Percentiles rank a stretch among this genome's conserved stretches.
Evolutionary conservation across 2,888 invertebrate species (phyloP).

Genomic region (Tenthredo livida): DNA sequence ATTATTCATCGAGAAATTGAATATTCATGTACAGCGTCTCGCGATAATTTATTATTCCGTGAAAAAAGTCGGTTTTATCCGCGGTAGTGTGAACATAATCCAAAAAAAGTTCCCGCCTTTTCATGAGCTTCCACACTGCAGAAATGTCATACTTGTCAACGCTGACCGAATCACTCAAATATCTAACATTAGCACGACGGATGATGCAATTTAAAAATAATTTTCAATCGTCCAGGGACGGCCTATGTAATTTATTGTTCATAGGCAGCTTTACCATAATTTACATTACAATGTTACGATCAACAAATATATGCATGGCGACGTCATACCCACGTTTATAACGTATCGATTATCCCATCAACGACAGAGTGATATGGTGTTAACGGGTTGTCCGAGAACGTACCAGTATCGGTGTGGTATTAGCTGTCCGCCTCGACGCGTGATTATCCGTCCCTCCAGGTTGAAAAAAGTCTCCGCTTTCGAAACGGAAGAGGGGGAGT

Average conservation of each 20-base stretch:
- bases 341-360: slow-evolving; percentile 49
- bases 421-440: slow-evolving; percentile 26
- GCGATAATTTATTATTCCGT: slow-evolving; percentile 11
- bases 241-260: slow-evolving; percentile 19
- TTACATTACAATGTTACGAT: slow-evolving; percentile 29
- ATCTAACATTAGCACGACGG: background rate
- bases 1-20: slow-evolving; percentile 34
- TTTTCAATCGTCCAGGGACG: background rate
- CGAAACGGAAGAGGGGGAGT: background rate
- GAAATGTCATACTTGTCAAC: background rate
- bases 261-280: background rate
- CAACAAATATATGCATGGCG: background rate
- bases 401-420: slow-evolving; percentile 15
- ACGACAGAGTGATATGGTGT: slow-evolving; percentile 23
- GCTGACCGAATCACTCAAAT: background rate
- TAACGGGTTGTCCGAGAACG: slow-evolving; percentile 49
- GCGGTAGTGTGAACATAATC: slow-evolving; percentile 32
- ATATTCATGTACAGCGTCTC: slow-evolving; percentile 12
- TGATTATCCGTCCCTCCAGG: slow-evolving; percentile 32
- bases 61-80: slow-evolving; percentile 41
- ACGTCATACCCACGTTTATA: slow-evolving; percentile 11
- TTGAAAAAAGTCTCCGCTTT: slow-evolving; percentile 6
- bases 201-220: background rate
- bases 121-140: background rate
- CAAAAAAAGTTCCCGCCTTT: slow-evolving; percentile 12